Percentiles rank a stretch among this genome's conserved stretches.
phyloP scores from a whole-genome alignment of 2,797 vertebrate genomes.

The Tenualosa thibaudeaui region DNA sequence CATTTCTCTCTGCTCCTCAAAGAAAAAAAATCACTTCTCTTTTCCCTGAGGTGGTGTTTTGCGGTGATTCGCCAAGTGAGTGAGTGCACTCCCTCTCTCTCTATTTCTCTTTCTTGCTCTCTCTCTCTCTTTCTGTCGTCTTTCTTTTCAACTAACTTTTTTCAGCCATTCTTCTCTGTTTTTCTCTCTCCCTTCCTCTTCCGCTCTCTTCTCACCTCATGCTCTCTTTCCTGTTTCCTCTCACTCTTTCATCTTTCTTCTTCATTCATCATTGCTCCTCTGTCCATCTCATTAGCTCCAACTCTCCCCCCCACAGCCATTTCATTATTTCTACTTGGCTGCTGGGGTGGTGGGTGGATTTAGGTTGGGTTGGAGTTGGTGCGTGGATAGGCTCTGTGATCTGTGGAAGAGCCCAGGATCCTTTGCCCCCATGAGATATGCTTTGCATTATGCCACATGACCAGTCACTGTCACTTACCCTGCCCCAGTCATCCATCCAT shows the following conservation, averaged over 20 bases:
- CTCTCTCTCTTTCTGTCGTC: neutral
- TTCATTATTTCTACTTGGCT: neutral
- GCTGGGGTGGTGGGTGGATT: neutral
- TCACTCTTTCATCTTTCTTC: conserved; percentile 18
- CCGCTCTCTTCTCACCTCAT: neutral
- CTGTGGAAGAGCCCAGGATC: conserved; percentile 16
- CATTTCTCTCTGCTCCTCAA: neutral
- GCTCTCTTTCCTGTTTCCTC: neutral
- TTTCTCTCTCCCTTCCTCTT: neutral
- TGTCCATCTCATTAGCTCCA: conserved; percentile 18
- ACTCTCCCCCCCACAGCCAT: neutral
- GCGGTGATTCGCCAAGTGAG: neutral
- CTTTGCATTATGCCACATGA: conserved; percentile 27
- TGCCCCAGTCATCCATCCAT: neutral
- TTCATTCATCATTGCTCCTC: conserved; percentile 24
- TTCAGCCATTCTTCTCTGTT: neutral
- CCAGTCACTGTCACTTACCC: conserved; percentile 1
- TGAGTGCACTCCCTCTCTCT: neutral
- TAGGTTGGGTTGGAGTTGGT: neutral
- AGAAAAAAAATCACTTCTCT: neutral
- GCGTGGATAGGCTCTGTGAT: conserved; percentile 23
- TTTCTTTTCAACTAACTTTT: neutral
- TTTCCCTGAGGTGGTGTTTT: neutral
- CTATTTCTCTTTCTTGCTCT: neutral
- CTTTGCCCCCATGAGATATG: conserved; percentile 22